Conservation (phyloP, 2,113 vertebrate genomes). For the Melanotaenia duboulayi region DNA sequence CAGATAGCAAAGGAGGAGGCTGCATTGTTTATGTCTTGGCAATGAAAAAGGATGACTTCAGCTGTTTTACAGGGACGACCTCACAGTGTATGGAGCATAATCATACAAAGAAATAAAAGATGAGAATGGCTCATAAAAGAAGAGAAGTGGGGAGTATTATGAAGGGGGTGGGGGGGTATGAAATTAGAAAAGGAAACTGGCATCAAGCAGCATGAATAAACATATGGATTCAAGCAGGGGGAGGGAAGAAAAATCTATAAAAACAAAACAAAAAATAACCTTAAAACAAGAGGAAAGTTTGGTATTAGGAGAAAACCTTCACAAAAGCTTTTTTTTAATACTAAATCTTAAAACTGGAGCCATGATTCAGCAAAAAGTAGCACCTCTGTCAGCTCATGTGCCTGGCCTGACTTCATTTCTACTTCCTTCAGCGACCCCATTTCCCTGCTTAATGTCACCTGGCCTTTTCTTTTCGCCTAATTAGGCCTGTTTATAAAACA, state of each 20-base stretch:
- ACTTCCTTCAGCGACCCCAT: constrained; percentile 22
- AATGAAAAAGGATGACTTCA: constrained; percentile 68
- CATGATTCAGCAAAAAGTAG: constrained; percentile 40
- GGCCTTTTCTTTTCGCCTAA: too few relatives aligned
- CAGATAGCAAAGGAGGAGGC: constrained; percentile 37
- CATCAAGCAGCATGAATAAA: constrained; percentile 6
- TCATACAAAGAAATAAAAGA: constrained; percentile 17
- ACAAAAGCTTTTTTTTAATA: background rate
- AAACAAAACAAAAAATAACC: constrained; percentile 4
- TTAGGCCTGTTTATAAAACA: constrained; percentile 59
- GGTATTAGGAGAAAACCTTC: background rate
- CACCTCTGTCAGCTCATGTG: constrained; percentile 10
- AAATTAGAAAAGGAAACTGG: constrained; percentile 22
- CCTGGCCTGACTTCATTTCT: constrained; percentile 12
- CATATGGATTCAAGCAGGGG: background rate
- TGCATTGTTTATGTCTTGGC: constrained; percentile 73
- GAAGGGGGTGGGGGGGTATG: constrained; percentile 1
- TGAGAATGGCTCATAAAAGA: constrained; percentile 9
- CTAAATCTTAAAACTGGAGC: constrained; percentile 16
- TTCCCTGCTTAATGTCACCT: background rate
- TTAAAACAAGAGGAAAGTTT: background rate
- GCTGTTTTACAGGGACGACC: constrained; percentile 63
- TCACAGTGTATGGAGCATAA: constrained; percentile 34
- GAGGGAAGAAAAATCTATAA: background rate
- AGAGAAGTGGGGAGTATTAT: background rate